Evolutionary conservation across 2,113 vertebrate species (phyloP).

Genomic region (Platysteira castanea): DNA sequence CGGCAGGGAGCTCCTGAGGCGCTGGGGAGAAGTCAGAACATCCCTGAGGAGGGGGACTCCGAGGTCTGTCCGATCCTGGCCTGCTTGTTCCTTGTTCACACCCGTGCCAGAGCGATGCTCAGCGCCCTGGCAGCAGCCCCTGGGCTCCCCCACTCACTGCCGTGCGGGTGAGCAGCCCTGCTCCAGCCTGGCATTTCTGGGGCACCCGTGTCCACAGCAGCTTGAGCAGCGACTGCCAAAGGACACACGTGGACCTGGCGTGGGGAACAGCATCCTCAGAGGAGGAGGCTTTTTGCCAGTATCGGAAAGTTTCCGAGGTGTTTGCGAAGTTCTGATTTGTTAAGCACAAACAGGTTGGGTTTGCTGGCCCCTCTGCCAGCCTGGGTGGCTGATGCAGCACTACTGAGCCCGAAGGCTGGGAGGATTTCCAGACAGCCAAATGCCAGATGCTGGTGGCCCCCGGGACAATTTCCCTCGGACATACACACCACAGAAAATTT

Average conservation of each 20-base stretch:
- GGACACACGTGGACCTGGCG: neutral
- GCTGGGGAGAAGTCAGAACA: neutral
- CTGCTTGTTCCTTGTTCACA: neutral
- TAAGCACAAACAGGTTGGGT: accelerated
- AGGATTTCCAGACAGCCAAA: neutral
- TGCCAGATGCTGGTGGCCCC: accelerated
- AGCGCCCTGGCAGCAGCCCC: neutral
- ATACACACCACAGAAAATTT: neutral
- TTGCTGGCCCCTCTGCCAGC: neutral
- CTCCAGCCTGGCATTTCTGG: neutral
- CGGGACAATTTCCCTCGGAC: neutral
- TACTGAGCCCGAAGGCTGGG: accelerated
- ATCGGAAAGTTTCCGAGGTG: accelerated
- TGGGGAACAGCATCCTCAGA: neutral
- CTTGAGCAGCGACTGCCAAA: neutral
- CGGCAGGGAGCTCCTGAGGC: neutral
- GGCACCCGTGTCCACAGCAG: neutral
- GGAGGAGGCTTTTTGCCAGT: neutral
- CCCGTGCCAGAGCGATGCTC: accelerated
- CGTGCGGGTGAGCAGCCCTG: accelerated
- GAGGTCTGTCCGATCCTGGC: neutral
- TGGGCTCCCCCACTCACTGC: neutral
- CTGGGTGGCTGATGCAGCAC: neutral
- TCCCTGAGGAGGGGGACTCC: neutral
- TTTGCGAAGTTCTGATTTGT: neutral